Evolutionary conservation across 64 coral and sea anemone genomes (phyloP).

Genomic region (Montipora foliosa): DNA sequence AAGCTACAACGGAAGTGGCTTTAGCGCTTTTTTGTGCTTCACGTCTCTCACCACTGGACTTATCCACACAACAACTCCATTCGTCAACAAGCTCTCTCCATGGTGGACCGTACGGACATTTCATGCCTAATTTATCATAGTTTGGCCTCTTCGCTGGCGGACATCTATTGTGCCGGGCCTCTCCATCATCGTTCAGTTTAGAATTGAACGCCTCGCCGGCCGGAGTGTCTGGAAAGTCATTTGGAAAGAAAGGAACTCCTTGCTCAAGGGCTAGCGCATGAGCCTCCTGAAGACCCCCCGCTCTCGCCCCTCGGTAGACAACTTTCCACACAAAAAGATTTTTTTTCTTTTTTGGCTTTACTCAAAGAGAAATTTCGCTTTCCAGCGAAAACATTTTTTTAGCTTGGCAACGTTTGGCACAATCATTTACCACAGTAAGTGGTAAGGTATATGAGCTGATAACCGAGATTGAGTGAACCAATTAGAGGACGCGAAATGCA

Average conservation of each 20-base stretch:
- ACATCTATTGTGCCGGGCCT: conserved; percentile 68
- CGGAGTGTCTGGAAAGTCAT: conserved; percentile 91
- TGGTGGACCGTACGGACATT: conserved; percentile 73
- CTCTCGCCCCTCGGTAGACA: conserved; percentile 94
- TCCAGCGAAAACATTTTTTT: too few relatives aligned
- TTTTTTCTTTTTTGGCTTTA: too few relatives aligned
- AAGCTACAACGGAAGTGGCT: not conserved
- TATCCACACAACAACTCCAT: conserved; percentile 19
- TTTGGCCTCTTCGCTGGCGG: conserved; percentile 96
- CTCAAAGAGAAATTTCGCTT: too few relatives aligned
- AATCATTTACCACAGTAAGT: too few relatives aligned
- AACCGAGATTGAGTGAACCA: too few relatives aligned
- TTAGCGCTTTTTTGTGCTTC: not conserved
- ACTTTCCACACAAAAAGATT: not conserved
- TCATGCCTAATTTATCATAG: conserved; percentile 79
- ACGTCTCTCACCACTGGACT: not conserved
- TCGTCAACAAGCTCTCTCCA: conserved; percentile 81
- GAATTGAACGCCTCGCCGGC: conserved; percentile 68
- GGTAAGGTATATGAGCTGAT: too few relatives aligned
- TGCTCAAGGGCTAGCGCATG: conserved; percentile 80
- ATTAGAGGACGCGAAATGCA: too few relatives aligned
- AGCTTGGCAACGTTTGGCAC: too few relatives aligned
- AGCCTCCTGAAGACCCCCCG: conserved; percentile 82
- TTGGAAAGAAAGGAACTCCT: conserved; percentile 79
- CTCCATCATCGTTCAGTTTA: conserved; percentile 51